phyloP scores from a whole-genome alignment of 2,888 invertebrate species.

The Zootermopsis nevadensis region DNA sequence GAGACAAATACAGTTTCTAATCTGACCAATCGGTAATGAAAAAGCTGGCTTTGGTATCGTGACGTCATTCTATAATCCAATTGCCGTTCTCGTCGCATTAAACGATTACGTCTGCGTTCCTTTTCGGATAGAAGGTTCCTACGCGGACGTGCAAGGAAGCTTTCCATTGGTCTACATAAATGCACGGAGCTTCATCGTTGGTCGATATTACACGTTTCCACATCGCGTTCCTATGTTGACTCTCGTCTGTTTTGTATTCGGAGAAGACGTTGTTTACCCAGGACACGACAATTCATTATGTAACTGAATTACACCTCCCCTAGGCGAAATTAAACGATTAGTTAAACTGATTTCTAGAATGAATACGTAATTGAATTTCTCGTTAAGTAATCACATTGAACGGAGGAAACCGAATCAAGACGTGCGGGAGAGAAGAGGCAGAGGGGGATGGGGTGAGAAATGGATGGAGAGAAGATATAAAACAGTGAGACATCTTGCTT shows the following conservation, averaged over 20 bases:
- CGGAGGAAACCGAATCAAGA: conserved; percentile 65
- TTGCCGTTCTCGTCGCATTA: conserved; percentile 47
- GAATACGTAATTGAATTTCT: conserved; percentile 66
- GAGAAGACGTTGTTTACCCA: conserved; percentile 61
- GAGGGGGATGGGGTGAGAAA: neutral
- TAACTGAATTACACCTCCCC: conserved; percentile 60
- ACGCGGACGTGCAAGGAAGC: neutral
- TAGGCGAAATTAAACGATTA: conserved; percentile 64
- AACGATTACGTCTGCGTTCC: conserved; percentile 39
- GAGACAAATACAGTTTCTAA: conserved; percentile 51
- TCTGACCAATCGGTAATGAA: conserved; percentile 51
- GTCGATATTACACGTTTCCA: conserved; percentile 20
- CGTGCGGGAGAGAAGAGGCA: conserved; percentile 20
- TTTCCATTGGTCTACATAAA: conserved; percentile 40
- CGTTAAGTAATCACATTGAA: conserved; percentile 67
- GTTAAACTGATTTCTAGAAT: conserved; percentile 66
- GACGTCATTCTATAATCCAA: conserved; percentile 49
- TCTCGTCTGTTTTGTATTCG: conserved; percentile 51
- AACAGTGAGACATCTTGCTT: conserved; percentile 7
- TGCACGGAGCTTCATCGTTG: conserved; percentile 33
- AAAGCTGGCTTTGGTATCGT: conserved; percentile 45
- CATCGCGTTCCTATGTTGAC: conserved; percentile 46
- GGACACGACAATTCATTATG: conserved; percentile 65
- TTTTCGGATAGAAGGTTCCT: conserved; percentile 6
- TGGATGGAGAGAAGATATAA: conserved; percentile 22